These are phyloP conservation scores for Apantesis nais DNA, from an alignment of 2,888 invertebrate genomes.

Conservation along the genomic window DNA sequence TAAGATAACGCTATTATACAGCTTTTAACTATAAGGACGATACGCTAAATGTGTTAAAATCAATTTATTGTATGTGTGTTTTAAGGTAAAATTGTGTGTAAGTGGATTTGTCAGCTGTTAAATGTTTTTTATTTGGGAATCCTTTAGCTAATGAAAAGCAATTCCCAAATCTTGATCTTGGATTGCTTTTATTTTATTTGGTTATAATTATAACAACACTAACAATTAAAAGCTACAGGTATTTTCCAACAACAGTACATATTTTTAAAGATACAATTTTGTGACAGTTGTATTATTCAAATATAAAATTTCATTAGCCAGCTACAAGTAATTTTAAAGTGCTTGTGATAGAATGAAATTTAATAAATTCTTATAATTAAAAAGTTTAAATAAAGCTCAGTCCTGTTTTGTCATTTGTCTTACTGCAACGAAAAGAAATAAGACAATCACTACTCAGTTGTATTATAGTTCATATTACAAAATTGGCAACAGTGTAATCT, in stretches of 20 bases:
- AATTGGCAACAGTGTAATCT: neutral
- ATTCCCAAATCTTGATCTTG: neutral
- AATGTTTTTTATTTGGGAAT: conserved; percentile 31
- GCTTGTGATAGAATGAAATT: no score
- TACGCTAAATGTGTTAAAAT: conserved; percentile 83
- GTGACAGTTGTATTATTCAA: no score
- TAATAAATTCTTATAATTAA: no score
- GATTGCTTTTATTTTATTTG: neutral
- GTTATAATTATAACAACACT: neutral
- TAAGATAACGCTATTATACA: conserved; percentile 85
- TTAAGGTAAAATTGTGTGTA: conserved; percentile 59
- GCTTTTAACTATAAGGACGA: conserved; percentile 84
- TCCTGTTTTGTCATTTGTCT: neutral
- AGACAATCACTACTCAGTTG: neutral
- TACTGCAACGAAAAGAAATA: neutral
- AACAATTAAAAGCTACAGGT: neutral
- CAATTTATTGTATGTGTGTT: conserved; percentile 71
- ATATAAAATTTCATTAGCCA: no score
- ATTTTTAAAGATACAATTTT: no score
- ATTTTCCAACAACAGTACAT: no score
- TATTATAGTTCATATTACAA: neutral
- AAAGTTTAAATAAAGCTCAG: no score
- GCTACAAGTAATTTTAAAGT: no score
- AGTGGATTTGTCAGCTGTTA: conserved; percentile 56
- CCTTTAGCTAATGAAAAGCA: conserved; percentile 2